Base-by-base conservation (phyloP, 2,113 vertebrate species). In the Dromas ardeola region DNA sequence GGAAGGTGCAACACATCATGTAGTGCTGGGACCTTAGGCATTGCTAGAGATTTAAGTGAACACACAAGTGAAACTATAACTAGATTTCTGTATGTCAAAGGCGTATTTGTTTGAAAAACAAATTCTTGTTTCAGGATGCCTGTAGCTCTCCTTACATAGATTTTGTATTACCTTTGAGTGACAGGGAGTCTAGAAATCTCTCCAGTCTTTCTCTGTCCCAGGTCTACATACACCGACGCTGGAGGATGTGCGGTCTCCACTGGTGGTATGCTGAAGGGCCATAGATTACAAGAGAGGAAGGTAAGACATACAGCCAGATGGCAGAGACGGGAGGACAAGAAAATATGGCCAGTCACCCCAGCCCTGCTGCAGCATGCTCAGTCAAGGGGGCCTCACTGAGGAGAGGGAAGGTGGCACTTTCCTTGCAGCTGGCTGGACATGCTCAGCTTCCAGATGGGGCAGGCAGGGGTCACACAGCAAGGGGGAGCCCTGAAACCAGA, bases 201-300 rank as follows among this genome's bases (percentile, higher is more conserved):
- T 65, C 25, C 49, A n/a, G 42, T 30, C n/a, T 47, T 65, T 40
- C 29, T 49, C n/a, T 18, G 61, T 63, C 66, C 16, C 25, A 49
- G 15, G 34, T 4, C 13, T 49, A 30, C n/a, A 21, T 4, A 15
- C 23, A 30, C n/a, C 3, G 3, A n/a, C 25, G 40, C 40, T 47
- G 56, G 15, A 50, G 2, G 10, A 40, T 38, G 29, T 40, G 40
- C 0, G 1, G 10, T 29, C 65, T 71, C 40, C 1, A 1, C 27
- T 53, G 47, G 27, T 47, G 56, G 22, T 9, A 19, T 26, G 18
- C 34, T 71, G 47, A 71, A 42, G 25, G 15, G 27, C 18, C 42
- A 29, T 5, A 40, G 85, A 32, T 61, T 43, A 21, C 26, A 26
- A 11, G 45, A 69, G 26, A 20, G 20, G 21, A 61, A 45, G 27